Conservation (phyloP, 2,113 vertebrate genomes). For the Marmota flaviventris region DNA sequence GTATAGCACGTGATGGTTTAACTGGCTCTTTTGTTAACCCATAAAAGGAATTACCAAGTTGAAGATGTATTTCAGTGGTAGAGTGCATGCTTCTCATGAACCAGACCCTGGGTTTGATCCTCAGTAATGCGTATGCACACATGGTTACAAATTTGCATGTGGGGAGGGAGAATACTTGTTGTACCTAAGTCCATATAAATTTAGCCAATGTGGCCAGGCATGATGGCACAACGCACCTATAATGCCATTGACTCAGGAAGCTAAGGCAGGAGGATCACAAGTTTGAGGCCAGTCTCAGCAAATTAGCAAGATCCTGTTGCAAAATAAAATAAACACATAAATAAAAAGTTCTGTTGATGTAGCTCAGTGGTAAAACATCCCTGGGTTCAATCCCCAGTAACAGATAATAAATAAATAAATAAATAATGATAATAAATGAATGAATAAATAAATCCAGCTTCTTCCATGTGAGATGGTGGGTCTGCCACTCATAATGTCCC, state of each 20-base stretch:
- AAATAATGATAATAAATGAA: too few relatives aligned
- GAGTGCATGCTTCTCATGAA: background rate
- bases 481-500: background rate
- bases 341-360: too few relatives aligned
- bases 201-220: too few relatives aligned
- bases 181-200: background rate
- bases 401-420: too few relatives aligned
- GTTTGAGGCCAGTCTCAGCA: too few relatives aligned
- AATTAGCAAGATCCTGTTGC: too few relatives aligned
- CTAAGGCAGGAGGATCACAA: too few relatives aligned
- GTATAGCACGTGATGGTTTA: background rate
- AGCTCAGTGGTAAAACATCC: too few relatives aligned
- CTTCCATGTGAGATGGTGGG: background rate
- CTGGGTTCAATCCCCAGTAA: too few relatives aligned
- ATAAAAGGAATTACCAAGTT: background rate
- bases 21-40: background rate
- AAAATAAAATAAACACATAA: too few relatives aligned
- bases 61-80: background rate
- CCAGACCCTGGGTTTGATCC: background rate
- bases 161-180: background rate
- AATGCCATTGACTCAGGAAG: too few relatives aligned
- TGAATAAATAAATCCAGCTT: background rate
- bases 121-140: accelerated
- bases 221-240: too few relatives aligned
- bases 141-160: background rate